A percentile compares a stretch with the other conserved stretches of the same genome.
phyloP scores from a whole-genome alignment of 2,113 vertebrate genomes.

The Gymnogyps californianus region DNA sequence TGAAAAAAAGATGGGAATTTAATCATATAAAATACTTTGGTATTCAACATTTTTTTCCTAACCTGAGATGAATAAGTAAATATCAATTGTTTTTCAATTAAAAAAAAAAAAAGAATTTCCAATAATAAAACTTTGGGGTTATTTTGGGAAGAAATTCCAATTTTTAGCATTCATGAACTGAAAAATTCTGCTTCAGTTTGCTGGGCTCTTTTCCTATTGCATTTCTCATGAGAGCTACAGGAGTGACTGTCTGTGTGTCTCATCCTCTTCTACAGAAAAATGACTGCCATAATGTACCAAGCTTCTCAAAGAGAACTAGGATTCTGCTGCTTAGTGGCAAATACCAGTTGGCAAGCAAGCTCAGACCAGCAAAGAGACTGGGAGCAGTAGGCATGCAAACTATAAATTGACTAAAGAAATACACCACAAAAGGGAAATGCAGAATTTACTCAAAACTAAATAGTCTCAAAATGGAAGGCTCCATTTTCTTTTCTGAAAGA shows the following conservation, averaged over 20 bases:
- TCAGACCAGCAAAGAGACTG: neutral
- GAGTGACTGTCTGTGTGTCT: neutral
- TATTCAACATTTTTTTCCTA: neutral
- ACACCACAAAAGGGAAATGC: neutral
- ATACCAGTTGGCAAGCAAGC: neutral
- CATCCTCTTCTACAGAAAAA: neutral
- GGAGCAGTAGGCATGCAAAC: neutral
- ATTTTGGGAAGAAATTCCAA: neutral
- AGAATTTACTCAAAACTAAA: neutral
- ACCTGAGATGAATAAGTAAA: neutral
- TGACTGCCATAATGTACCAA: neutral
- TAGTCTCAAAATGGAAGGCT: neutral
- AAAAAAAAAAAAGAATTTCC: neutral
- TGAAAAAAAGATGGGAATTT: neutral
- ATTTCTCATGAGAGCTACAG: neutral
- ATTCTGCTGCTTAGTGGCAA: neutral
- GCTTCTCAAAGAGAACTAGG: neutral
- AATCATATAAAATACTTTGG: neutral
- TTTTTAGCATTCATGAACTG: neutral
- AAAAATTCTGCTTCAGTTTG: neutral
- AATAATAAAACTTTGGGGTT: neutral
- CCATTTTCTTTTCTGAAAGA: neutral
- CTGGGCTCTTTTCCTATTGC: neutral
- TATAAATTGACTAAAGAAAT: neutral
- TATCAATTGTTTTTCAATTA: neutral